Percentiles rank a stretch among this genome's conserved stretches.
Conservation (phyloP, 2,797 vertebrate species). For the Anguilla obscura region DNA sequence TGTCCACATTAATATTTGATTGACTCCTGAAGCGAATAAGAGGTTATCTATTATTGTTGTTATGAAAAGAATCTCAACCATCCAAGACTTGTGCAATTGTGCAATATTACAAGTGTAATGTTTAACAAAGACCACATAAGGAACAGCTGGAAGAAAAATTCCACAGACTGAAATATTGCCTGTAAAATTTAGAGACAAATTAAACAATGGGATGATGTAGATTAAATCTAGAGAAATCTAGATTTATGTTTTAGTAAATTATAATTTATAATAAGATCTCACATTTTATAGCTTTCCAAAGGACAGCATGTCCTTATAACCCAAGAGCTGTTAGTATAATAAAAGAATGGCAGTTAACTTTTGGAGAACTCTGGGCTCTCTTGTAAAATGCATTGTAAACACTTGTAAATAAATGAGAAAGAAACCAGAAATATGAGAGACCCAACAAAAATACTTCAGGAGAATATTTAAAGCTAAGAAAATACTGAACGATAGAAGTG, state of each 20-base stretch:
- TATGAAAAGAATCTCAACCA: too few species aligned
- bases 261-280: too few species aligned
- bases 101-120: too few species aligned
- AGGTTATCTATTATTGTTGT: too few species aligned
- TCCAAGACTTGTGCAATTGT: too few species aligned
- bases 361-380: neutral
- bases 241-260: neutral
- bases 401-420: neutral
- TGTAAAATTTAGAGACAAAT: neutral
- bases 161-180: neutral
- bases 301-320: neutral
- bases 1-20: too few species aligned
- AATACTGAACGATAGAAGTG: neutral
- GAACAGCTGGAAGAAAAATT: neutral
- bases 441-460: neutral
- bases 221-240: too few species aligned
- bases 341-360: neutral
- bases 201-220: too few species aligned
- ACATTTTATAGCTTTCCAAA: conserved; percentile 1
- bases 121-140: too few species aligned
- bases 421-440: neutral
- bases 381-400: neutral
- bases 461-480: neutral
- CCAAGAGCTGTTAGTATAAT: neutral
- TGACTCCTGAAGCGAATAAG: too few species aligned